These are phyloP conservation scores for Melanerpes aurifrons DNA, from an alignment of 2,113 vertebrate genomes.

Conservation along the genomic window DNA sequence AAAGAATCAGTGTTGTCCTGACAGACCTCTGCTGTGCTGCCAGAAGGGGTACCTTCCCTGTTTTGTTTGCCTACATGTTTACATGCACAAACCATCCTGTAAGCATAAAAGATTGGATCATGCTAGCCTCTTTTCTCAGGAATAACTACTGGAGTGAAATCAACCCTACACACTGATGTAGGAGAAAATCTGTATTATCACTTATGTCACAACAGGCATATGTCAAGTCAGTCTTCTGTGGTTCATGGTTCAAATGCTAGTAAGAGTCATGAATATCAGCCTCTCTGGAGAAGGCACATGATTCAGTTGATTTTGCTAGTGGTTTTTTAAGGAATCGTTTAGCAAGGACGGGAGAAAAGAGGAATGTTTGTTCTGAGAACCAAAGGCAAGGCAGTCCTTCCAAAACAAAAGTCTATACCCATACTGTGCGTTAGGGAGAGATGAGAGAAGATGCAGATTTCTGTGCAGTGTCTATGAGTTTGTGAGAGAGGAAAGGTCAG, in stretches of 20 bases:
- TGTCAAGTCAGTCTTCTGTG: background rate
- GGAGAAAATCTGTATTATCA: background rate
- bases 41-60: background rate
- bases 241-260: background rate
- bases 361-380: background rate
- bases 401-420: fast-evolving
- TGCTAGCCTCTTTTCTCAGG: background rate
- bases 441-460: background rate
- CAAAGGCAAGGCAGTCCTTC: background rate
- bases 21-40: background rate
- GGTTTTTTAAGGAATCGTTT: background rate
- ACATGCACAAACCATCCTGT: background rate
- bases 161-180: background rate
- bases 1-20: background rate
- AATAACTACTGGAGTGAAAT: background rate
- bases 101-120: background rate
- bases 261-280: background rate
- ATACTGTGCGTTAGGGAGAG: background rate
- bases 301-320: background rate
- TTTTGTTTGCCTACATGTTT: background rate
- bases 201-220: background rate
- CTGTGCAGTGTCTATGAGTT: background rate
- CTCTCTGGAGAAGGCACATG: background rate
- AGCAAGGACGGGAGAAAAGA: background rate
- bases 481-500: background rate